phyloP scores from a whole-genome alignment of 2,797 vertebrate species.

The Rhynchotus rufescens region DNA sequence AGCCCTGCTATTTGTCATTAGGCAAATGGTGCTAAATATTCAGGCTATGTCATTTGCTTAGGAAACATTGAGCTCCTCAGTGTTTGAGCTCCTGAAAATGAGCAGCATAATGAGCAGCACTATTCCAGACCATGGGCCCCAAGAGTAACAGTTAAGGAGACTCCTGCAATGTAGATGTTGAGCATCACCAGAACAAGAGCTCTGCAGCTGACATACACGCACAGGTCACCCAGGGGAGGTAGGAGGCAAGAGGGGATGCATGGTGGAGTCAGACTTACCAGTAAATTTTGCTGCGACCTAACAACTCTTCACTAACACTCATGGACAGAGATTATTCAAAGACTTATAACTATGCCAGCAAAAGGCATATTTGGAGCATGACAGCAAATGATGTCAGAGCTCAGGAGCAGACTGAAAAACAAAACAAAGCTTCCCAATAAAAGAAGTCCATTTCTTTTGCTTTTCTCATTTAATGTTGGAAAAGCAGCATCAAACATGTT shows the following conservation, averaged over 20 bases:
- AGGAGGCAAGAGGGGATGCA: rapidly evolving
- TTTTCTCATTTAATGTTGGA: background rate
- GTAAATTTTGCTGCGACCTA: background rate
- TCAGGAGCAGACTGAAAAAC: background rate
- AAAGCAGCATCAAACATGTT: background rate
- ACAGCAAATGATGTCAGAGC: background rate
- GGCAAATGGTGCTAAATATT: background rate
- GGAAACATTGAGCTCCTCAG: background rate
- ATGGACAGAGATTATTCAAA: background rate
- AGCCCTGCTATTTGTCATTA: background rate
- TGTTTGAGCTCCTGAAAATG: background rate
- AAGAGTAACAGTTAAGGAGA: rapidly evolving
- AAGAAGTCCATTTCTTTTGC: background rate
- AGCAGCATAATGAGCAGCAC: no score
- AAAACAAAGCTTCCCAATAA: background rate
- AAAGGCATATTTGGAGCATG: background rate
- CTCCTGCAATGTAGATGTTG: rapidly evolving
- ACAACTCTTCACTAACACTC: background rate
- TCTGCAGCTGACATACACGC: background rate
- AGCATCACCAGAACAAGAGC: background rate
- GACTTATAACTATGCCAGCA: background rate
- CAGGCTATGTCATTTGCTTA: background rate
- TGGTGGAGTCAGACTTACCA: background rate
- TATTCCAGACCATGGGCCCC: rapidly evolving
- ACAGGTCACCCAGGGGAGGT: background rate